Evolutionary conservation across 2,113 vertebrate genomes (phyloP).

Genomic region (Meles meles): DNA sequence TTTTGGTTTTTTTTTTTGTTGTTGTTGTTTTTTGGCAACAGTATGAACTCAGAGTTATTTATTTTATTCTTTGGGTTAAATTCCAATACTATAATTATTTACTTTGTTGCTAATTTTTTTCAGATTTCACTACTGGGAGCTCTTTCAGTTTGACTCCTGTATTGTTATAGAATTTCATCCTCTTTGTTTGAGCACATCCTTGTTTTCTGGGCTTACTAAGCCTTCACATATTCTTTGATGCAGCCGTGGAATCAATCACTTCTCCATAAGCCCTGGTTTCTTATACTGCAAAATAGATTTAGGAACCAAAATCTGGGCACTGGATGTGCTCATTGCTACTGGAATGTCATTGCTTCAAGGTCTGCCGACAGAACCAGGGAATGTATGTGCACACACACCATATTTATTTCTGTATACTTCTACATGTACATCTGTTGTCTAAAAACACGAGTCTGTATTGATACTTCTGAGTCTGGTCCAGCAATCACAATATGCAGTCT

Average conservation of each 20-base stretch:
- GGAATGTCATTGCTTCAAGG: background rate
- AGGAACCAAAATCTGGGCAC: background rate
- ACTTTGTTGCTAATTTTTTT: background rate
- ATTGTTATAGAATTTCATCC: fast-evolving
- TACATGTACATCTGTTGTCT: background rate
- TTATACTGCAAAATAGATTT: background rate
- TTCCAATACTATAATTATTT: background rate
- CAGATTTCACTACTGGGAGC: background rate
- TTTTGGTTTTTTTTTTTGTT: background rate
- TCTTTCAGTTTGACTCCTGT: too few relatives aligned
- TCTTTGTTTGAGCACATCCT: background rate
- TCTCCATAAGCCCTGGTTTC: background rate
- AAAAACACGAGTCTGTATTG: background rate
- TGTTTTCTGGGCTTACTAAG: background rate
- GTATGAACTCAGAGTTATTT: background rate
- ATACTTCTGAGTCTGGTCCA: background rate
- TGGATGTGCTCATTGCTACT: background rate
- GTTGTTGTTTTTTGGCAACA: background rate
- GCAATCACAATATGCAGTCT: fast-evolving
- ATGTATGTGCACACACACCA: fast-evolving
- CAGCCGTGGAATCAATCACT: background rate
- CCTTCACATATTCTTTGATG: background rate
- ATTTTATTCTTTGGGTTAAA: background rate
- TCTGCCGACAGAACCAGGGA: background rate
- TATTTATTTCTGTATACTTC: background rate